Percentiles rank a stretch among this genome's conserved stretches.
Conservation (phyloP, 1,140 invertebrate species). For the Drosophila obscura region DNA sequence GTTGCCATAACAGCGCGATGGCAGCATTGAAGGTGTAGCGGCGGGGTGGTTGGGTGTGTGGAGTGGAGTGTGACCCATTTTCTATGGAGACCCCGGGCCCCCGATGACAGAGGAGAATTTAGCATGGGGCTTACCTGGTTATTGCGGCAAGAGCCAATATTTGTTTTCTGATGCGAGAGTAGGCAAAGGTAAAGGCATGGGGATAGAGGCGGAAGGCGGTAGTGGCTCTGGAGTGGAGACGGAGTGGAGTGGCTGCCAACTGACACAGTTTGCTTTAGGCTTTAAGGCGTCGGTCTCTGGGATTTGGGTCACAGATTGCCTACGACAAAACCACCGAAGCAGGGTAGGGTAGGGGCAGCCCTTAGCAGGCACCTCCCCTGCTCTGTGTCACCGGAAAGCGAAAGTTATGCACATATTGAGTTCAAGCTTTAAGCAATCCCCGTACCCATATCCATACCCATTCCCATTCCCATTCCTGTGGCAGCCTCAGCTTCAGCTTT, state of each 20-base stretch:
- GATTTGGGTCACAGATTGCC: slow-evolving; percentile 78
- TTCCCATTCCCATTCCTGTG: too few relatives aligned
- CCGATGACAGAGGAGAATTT: slow-evolving; percentile 30
- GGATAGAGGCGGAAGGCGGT: not conserved
- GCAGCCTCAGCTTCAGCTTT: slow-evolving; percentile 8
- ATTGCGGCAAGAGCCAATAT: slow-evolving; percentile 82
- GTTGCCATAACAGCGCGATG: slow-evolving; percentile 14
- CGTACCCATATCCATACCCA: not conserved
- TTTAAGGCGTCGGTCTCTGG: slow-evolving; percentile 67
- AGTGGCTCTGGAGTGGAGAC: slow-evolving; percentile 13
- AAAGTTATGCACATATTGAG: slow-evolving; percentile 75
- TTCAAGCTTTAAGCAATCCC: slow-evolving; percentile 55
- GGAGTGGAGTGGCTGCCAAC: slow-evolving; percentile 26
- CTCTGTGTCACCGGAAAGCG: slow-evolving; percentile 52
- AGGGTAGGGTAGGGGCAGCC: not conserved
- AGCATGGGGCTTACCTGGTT: slow-evolving; percentile 65
- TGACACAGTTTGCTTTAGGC: slow-evolving; percentile 78
- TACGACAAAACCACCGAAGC: slow-evolving; percentile 50
- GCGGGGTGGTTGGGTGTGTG: not conserved
- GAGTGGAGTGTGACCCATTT: slow-evolving; percentile 64
- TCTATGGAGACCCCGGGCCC: slow-evolving; percentile 7
- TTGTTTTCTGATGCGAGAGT: slow-evolving; percentile 58
- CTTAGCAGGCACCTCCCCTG: not conserved
- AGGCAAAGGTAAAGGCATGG: slow-evolving; percentile 21
- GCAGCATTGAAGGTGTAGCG: too few relatives aligned